Conservation (phyloP, 2,888 invertebrate genomes). For the Drosophila picticornis region DNA sequence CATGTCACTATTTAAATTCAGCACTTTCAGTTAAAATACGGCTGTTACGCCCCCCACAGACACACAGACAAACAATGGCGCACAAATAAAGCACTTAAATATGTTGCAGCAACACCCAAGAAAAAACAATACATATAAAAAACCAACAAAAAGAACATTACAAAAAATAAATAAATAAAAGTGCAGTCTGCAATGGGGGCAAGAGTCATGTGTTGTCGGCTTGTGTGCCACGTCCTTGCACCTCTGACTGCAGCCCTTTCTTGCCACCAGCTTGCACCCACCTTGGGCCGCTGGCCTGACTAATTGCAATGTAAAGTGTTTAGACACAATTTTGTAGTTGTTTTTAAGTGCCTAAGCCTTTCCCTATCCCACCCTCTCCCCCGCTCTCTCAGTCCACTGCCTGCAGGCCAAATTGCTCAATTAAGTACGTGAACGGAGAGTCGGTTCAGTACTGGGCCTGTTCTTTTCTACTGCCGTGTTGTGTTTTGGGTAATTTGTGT, state of each 20-base stretch:
- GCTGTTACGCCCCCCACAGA: constrained; percentile 17
- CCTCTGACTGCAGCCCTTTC: neutral
- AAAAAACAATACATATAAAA: constrained; percentile 11
- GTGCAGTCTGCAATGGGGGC: constrained; percentile 29
- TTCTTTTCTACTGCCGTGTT: constrained; percentile 21
- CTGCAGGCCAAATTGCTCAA: constrained; percentile 56
- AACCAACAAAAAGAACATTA: neutral
- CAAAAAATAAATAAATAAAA: constrained; percentile 16
- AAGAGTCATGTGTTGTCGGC: constrained; percentile 27
- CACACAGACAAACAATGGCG: constrained; percentile 29
- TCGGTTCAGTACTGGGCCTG: neutral
- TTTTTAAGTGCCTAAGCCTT: constrained; percentile 27
- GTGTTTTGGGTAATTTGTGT: constrained; percentile 27
- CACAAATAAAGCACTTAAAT: constrained; percentile 56
- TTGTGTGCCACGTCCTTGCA: constrained; percentile 22
- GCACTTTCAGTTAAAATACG: constrained; percentile 28
- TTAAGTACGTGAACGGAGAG: constrained; percentile 46
- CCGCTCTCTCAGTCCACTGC: neutral
- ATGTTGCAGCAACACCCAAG: constrained; percentile 26
- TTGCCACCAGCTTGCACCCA: neutral
- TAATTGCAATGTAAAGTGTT: constrained; percentile 76
- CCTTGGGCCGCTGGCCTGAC: constrained; percentile 31
- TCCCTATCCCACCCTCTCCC: neutral
- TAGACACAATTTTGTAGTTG: constrained; percentile 62
- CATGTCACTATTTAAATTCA: constrained; percentile 56